phyloP scores from a whole-genome alignment of 1,140 invertebrate species.

The Hyphantria cunea region DNA sequence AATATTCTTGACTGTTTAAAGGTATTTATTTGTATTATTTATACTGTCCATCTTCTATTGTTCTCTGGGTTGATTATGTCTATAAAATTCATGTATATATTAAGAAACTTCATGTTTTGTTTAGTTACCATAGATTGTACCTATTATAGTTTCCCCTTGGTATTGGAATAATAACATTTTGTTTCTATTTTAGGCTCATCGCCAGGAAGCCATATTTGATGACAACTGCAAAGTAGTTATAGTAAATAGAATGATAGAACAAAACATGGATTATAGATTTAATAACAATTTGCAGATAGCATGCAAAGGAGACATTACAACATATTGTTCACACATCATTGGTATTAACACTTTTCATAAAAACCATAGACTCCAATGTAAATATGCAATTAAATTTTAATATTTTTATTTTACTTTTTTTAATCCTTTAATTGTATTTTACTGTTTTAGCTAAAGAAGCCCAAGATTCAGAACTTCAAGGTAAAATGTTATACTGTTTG shows the following conservation, averaged over 20 bases:
- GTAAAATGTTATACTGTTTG: conserved; percentile 87
- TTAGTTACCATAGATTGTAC: too few species aligned
- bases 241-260: conserved; percentile 94
- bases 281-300: conserved; percentile 92
- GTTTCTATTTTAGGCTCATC: conserved; percentile 84
- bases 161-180: conserved; percentile 1
- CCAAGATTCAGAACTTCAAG: conserved; percentile 84
- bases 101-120: too few species aligned
- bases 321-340: conserved; percentile 86
- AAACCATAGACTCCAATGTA: conserved; percentile 11
- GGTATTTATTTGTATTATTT: conserved; percentile 47
- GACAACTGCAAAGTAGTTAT: conserved; percentile 93
- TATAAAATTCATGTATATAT: too few species aligned
- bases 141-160: too few species aligned
- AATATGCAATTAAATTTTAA: neutral
- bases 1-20: conserved; percentile 89
- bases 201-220: conserved; percentile 92
- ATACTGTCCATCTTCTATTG: neutral
- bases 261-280: conserved; percentile 95
- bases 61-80: too few species aligned
- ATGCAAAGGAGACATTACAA: conserved; percentile 89
- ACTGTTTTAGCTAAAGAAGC: conserved; percentile 63
- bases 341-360: conserved; percentile 71
- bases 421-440: conserved; percentile 3
- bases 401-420: neutral